phyloP scores from a whole-genome alignment of 2,888 invertebrate genomes.

The Andrena haemorrhoa region DNA sequence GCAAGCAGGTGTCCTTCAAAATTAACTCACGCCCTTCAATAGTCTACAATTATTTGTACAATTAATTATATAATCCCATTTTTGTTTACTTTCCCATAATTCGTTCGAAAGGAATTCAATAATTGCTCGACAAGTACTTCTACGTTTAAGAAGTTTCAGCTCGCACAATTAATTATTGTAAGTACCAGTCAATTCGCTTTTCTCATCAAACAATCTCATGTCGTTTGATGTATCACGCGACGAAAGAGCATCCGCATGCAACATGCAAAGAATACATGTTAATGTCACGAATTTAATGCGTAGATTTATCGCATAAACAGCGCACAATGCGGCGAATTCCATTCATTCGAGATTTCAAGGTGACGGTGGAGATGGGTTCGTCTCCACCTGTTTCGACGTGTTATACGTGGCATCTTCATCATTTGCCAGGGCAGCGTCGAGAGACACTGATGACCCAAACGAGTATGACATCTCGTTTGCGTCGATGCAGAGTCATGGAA shows the following conservation, averaged over 20 bases:
- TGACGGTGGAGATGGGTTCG: conserved; percentile 16
- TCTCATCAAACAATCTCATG: not conserved
- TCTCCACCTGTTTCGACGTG: conserved; percentile 41
- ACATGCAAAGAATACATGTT: not conserved
- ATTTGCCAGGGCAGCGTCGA: conserved; percentile 16
- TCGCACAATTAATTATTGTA: not conserved
- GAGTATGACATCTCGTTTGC: not conserved
- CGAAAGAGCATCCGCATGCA: not conserved
- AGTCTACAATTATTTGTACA: too few species aligned
- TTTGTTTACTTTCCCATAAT: too few species aligned
- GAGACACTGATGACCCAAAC: not conserved
- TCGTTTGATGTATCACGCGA: not conserved
- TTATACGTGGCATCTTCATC: conserved; percentile 23
- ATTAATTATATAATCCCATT: too few species aligned
- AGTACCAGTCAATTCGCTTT: not conserved
- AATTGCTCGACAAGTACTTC: too few species aligned
- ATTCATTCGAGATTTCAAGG: conserved; percentile 54
- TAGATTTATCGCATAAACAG: not conserved
- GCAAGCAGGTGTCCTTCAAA: not conserved
- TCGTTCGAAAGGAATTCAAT: too few species aligned
- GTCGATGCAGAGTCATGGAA: not conserved
- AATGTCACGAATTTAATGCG: conserved; percentile 16
- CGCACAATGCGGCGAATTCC: conserved; percentile 10
- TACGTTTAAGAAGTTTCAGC: not conserved
- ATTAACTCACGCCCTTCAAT: too few species aligned